A percentile compares a stretch with the other conserved stretches of the same genome.
phyloP scores from a whole-genome alignment of 2,888 invertebrate species.

The Desoria tigrina region DNA sequence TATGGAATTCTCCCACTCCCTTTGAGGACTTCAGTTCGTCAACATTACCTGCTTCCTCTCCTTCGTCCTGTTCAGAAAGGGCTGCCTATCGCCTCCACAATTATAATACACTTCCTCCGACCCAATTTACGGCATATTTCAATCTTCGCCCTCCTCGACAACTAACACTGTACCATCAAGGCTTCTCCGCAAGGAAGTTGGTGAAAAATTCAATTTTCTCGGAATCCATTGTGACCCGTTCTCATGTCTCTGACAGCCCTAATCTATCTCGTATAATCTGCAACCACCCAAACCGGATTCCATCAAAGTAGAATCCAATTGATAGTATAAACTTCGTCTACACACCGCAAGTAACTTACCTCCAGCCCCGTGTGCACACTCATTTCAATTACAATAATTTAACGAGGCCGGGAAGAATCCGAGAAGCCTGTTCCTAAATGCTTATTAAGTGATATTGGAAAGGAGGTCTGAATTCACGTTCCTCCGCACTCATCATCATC shows the following conservation, averaged over 20 bases:
- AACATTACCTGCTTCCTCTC: constrained; percentile 16
- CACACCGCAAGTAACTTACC: not conserved
- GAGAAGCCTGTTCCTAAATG: too few relatives aligned
- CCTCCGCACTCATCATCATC: not conserved
- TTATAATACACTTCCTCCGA: too few relatives aligned
- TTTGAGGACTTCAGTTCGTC: constrained; percentile 43
- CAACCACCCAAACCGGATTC: not conserved
- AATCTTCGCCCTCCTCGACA: not conserved
- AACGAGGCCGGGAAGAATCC: too few relatives aligned
- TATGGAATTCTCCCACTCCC: constrained; percentile 47
- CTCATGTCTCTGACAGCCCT: constrained; percentile 11
- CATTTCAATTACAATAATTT: not conserved
- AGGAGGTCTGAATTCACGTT: not conserved
- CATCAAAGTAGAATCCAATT: too few relatives aligned
- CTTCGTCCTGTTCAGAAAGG: constrained; percentile 1
- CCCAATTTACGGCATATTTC: not conserved
- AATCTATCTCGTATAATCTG: not conserved
- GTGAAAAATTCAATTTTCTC: constrained; percentile 17
- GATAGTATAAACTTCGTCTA: too few relatives aligned
- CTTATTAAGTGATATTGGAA: constrained; percentile 5
- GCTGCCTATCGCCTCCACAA: not conserved
- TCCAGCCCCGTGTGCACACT: not conserved
- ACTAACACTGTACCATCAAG: constrained; percentile 2
- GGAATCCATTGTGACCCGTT: constrained; percentile 3
- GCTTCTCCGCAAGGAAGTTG: constrained; percentile 2